Percentiles rank a stretch among this genome's conserved stretches.
These are phyloP conservation scores for Drosophila pseudotalamancana DNA, from an alignment of 2,888 invertebrate species.

Conservation along the genomic window DNA sequence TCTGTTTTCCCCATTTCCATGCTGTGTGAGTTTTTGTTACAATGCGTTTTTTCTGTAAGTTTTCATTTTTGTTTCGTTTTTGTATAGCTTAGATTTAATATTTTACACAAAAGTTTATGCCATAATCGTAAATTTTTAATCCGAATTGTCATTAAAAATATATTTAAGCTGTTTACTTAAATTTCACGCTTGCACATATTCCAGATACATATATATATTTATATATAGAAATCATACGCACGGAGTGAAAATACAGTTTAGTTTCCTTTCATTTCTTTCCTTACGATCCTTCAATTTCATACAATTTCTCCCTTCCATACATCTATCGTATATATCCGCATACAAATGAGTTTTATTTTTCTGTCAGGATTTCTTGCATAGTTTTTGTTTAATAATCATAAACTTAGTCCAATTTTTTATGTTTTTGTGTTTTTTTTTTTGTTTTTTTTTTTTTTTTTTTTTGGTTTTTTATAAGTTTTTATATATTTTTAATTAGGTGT, in stretches of 20 bases:
- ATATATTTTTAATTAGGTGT: slow-evolving; percentile 57
- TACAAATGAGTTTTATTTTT: slow-evolving; percentile 41
- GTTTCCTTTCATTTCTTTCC: slow-evolving; percentile 17
- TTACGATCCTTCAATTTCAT: slow-evolving; percentile 17
- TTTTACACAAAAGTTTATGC: slow-evolving; percentile 76
- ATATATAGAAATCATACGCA: slow-evolving; percentile 60
- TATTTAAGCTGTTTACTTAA: slow-evolving; percentile 71
- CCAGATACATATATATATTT: slow-evolving; percentile 62
- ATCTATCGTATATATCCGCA: slow-evolving; percentile 58
- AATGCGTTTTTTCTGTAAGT: slow-evolving; percentile 59
- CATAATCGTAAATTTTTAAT: slow-evolving; percentile 72
- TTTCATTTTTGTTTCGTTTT: slow-evolving; percentile 42
- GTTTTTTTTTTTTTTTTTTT: slow-evolving; percentile 21
- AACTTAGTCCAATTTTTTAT: slow-evolving; percentile 74
- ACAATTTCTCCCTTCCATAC: slow-evolving; percentile 22
- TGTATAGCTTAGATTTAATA: slow-evolving; percentile 61
- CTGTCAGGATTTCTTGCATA: background rate
- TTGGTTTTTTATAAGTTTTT: slow-evolving; percentile 11
- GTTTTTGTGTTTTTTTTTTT: slow-evolving; percentile 26
- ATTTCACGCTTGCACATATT: slow-evolving; percentile 56
- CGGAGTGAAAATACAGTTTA: slow-evolving; percentile 55
- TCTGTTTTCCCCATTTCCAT: slow-evolving; percentile 58
- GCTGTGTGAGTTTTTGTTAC: slow-evolving; percentile 79
- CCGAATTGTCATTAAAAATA: slow-evolving; percentile 68
- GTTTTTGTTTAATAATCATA: slow-evolving; percentile 55